Base-by-base conservation (phyloP, 2,113 vertebrate genomes). In the Mesoclemmys tuberculata region DNA sequence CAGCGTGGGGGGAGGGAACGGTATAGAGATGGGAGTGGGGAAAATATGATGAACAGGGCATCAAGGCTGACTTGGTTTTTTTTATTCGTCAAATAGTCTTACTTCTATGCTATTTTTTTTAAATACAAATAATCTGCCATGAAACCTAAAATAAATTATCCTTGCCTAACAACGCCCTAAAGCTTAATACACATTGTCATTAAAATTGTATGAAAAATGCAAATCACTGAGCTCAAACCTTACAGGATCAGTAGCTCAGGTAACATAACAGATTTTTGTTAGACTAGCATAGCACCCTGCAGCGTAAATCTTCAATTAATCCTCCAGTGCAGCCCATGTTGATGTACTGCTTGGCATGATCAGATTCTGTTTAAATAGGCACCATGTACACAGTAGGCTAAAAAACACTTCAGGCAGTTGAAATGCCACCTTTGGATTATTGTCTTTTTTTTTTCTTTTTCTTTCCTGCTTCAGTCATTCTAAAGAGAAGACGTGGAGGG, bases 231-330 rank as follows among this genome's bases (percentile, higher is more conserved):
- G 85, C 74, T 90, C 4, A 93, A 94, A 88, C 80, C 82, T 94
- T 97, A 16, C 9, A 90, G 90, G 86, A 91, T 94, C 93, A 83
- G 90, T 96, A 97, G 94, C 89, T 94, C 95, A 95, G 94, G 95
- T 94, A 98, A 96, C 35, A 0, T 94, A 98, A 96, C n/a, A 0
- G 77, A 55, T 41, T 85, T 96, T 97, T 97, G 51, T 95, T 97
- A 97, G 90, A 97, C 92, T 82, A 98, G 79, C 91, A 96, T 71
- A 95, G 18, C 82, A 82, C 49, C 95, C 91, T 96, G 92, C 87
- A 92, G 88, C 90, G 90, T 88, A 97, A 98, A 94, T 93, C 93
- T 92, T 90, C 88, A 97, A 88, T 98, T 97, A 97, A 97, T 97
- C 78, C 44, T 97, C 92, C 93, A 71, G 93, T 94, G 82, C 84